phyloP scores from a whole-genome alignment of 2,797 vertebrate genomes.

The Trachops cirrhosus region DNA sequence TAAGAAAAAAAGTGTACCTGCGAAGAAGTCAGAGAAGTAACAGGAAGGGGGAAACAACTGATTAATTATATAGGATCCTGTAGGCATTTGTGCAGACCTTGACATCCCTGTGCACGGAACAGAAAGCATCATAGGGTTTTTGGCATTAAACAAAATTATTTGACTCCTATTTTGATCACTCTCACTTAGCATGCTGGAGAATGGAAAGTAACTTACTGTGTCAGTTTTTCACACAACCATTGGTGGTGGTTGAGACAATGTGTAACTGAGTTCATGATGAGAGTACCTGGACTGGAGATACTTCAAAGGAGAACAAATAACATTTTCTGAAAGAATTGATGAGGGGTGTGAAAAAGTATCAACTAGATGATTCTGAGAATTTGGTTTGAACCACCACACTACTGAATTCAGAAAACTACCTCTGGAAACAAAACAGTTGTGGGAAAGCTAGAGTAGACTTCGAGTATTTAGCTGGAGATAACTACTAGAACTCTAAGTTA shows the following conservation, averaged over 20 bases:
- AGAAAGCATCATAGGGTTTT: background rate
- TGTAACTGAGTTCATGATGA: background rate
- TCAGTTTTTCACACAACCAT: background rate
- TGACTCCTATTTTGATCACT: background rate
- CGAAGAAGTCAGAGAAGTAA: background rate
- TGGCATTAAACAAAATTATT: background rate
- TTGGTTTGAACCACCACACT: background rate
- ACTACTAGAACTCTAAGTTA: background rate
- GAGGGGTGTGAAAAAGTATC: background rate
- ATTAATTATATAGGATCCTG: background rate
- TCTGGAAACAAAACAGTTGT: background rate
- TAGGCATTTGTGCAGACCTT: background rate
- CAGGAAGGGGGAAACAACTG: background rate
- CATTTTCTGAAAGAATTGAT: background rate
- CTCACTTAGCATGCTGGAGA: background rate
- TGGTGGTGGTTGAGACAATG: background rate
- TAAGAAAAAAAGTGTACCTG: background rate
- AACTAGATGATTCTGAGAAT: background rate
- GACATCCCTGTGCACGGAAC: background rate
- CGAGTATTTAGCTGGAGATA: background rate
- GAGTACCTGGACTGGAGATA: background rate
- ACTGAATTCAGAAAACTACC: background rate
- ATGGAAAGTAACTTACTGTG: background rate
- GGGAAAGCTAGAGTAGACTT: background rate
- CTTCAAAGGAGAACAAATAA: background rate